Base-by-base conservation (phyloP, 2,113 vertebrate species). In the Bucco capensis region DNA sequence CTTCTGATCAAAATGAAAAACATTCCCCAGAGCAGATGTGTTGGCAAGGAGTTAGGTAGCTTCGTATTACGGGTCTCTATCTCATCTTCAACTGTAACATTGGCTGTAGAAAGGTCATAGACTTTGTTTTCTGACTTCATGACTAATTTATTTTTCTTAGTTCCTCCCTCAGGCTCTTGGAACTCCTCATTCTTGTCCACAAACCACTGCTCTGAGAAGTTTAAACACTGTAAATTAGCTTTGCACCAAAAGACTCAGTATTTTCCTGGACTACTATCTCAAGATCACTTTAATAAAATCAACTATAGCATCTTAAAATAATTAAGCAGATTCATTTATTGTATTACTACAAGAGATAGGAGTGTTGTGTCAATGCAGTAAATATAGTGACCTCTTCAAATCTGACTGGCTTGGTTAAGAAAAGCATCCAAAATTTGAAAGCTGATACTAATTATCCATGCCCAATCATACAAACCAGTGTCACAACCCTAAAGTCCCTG, bases 121-220 rank as follows among this genome's bases (percentile, higher is more conserved):
- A 83, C 62, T 96, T 77, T 90, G 71, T 79, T 82, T 95, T 93
- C 93, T 92, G 89, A 80, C 79, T 97, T 89, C 74, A 94, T 75
- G 73, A 92, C 84, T 91, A 83, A 94, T 89, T 93, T 95, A 95
- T 93, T 96, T 96, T 92, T 49, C 90, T 94, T 73, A 73, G 88
- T 93, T 94, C 61, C 60, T 91, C 92, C 94, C 56, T 58, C 53
- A 67, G 80, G 91, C 72, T 94, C 80, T 88, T 94, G 92, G 83
- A 95, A 94, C 46, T 87, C 50, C 51, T 91, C 71, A 78, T 75
- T 91, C 79, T 81, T 93, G 72, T 70, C 75, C 81, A 89, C 46
- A 93, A 95, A 62, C 57, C 76, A 73, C 71, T 77, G 54, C 74
- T 90, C 85, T 51, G 77, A 91, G 74, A 88, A 86, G 62, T 47